These are phyloP conservation scores for Merodon equestris DNA, from an alignment of 2,888 invertebrate species.

Conservation along the genomic window DNA sequence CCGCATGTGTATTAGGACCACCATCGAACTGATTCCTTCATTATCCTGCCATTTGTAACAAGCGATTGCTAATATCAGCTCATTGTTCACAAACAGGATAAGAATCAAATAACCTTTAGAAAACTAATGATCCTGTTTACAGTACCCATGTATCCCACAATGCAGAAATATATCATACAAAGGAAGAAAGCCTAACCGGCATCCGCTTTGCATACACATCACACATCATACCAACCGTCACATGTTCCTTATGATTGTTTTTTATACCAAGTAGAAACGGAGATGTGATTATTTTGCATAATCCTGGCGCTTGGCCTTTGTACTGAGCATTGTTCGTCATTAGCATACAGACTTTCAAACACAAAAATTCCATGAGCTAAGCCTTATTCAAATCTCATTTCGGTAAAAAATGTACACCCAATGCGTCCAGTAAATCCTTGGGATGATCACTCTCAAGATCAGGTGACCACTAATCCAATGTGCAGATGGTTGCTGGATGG, in stretches of 20 bases:
- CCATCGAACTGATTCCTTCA: slow-evolving; percentile 27
- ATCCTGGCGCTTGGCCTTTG: slow-evolving; percentile 62
- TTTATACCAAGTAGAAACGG: slow-evolving; percentile 46
- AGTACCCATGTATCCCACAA: slow-evolving; percentile 25
- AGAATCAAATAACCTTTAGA: slow-evolving; percentile 25
- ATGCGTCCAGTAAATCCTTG: slow-evolving; percentile 28
- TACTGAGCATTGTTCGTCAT: slow-evolving; percentile 28
- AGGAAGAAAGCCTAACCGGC: slow-evolving; percentile 40
- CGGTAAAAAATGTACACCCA: slow-evolving; percentile 59
- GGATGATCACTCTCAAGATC: slow-evolving; percentile 49
- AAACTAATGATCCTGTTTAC: slow-evolving; percentile 54
- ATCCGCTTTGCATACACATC: slow-evolving; percentile 38
- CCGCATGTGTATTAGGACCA: not conserved
- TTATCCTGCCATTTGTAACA: slow-evolving; percentile 49
- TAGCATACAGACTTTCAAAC: slow-evolving; percentile 52
- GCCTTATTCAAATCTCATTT: slow-evolving; percentile 57
- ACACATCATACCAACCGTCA: slow-evolving; percentile 31
- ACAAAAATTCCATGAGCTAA: slow-evolving; percentile 56
- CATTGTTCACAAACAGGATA: slow-evolving; percentile 36
- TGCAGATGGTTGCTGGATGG: slow-evolving; percentile 44
- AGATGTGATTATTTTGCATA: slow-evolving; percentile 54
- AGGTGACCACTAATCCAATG: slow-evolving; percentile 67
- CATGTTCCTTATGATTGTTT: slow-evolving; percentile 10
- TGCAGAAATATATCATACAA: slow-evolving; percentile 17
- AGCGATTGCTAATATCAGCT: slow-evolving; percentile 31